Evolutionary conservation across 2,888 invertebrate species (phyloP), one percentile per base, ranked within the genome.

Genomic region (Desoria tigrina): DNA sequence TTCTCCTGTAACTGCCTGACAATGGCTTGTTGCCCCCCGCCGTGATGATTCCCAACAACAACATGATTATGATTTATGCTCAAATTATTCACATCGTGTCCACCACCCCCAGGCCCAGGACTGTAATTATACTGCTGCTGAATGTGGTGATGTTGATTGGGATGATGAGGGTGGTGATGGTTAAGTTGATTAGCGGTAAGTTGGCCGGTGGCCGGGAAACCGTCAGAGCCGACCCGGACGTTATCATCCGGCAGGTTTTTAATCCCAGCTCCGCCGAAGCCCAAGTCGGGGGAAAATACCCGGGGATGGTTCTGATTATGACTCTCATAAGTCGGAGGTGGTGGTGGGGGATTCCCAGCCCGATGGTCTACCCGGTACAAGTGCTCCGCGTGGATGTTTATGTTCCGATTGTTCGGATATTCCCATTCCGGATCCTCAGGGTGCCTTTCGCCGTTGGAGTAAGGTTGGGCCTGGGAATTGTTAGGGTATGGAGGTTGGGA

Each of bases 1-100:
- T 73, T 73, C 57, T 71, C 71, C 42, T 74, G 73, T 16, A 74
- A 58, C 54, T 74, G 71, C 55, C 70, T 56, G 58, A 74, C 73
- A 14, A 74, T 68, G 21, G 63, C 65, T 26, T 69, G 67, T 62
- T 69, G 58, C 59, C 14, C 24, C 23, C 51, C 51, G 23, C 6
- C 62, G 54, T 39, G n/a, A 21, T 45, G 45, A 18, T 21, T 21
- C n/a, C 45, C 18, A 24, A 24, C 24, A 7, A 6, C 21, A 39
- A 61, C 56, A 39, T 65, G 57, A 54, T 61, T 66, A 24, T 66
- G 69, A 60, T 64, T 66, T 62, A 66, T 63, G 57, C 64, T 60
- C 66, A 69, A 42, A 61, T 62, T 69, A 53, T 63, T 69, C 37
- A 56, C 65, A 45, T 57, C 61, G 4, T 57, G 7, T n/a, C 45